Conservation (phyloP, 2,888 invertebrate species). For the Drosophila vallismaia region DNA sequence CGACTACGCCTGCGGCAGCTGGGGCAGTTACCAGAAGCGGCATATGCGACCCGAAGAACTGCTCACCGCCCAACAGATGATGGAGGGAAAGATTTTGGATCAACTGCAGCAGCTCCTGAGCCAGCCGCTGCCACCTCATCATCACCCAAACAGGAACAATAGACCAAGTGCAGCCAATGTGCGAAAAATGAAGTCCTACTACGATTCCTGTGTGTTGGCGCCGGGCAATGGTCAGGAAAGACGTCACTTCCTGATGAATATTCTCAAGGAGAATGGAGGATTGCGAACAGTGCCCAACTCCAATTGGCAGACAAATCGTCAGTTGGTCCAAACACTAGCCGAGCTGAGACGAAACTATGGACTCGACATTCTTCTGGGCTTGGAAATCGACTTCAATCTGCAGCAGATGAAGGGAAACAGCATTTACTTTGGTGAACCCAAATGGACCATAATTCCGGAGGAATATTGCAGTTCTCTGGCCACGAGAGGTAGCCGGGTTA, state of each 20-base stretch:
- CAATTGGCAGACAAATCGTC: conserved; percentile 68
- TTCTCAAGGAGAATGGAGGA: conserved; percentile 72
- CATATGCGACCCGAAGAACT: conserved; percentile 52
- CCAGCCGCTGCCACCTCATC: conserved; percentile 45
- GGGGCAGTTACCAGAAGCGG: conserved; percentile 63
- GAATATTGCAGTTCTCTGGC: conserved; percentile 68
- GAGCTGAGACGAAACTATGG: conserved; percentile 70
- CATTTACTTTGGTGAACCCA: conserved; percentile 77
- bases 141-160: conserved; percentile 44
- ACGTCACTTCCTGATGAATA: conserved; percentile 60
- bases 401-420: conserved; percentile 65
- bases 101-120: conserved; percentile 64
- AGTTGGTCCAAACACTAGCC: conserved; percentile 76
- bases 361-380: conserved; percentile 79
- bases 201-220: conserved; percentile 66
- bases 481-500: conserved; percentile 47
- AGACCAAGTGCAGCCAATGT: conserved; percentile 44
- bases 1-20: conserved; percentile 81
- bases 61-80: conserved; percentile 58
- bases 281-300: conserved; percentile 67
- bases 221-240: conserved; percentile 56
- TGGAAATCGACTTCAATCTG: conserved; percentile 74
- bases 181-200: conserved; percentile 75
- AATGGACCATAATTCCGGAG: conserved; percentile 68
- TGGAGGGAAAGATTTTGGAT: conserved; percentile 58